Base-by-base conservation (phyloP, 2,113 vertebrate genomes). In the Pterophyllum scalare region DNA sequence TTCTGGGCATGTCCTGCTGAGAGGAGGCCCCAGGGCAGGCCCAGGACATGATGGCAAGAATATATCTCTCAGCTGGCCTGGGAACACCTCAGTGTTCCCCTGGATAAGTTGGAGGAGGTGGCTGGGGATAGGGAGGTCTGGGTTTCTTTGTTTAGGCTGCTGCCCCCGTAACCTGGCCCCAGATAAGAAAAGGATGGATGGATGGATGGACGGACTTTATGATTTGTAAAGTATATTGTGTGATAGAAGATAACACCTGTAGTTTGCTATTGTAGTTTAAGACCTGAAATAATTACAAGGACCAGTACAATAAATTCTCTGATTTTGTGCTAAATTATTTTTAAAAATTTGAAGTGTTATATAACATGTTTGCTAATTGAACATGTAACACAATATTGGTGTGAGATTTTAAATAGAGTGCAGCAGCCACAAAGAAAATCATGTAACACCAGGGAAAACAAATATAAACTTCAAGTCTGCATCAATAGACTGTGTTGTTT, bases 371-470 rank as follows among this genome's bases (percentile, higher is more conserved):
- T 14, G 28, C 17, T 72, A 54, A 9, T 2, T 72, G 26, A 72
- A 11, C 17, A 3, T 72, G 26, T 52, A 72, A 12, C 46, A 72
- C 26, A 2, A 2, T 52, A 72, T 0, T 8, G 67, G 46, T 72
- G 67, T 52, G 65, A 70, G 4, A 72, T 57, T 64, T 35, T 67
- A 67, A 31, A 54, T 7, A 14, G 13, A 58, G 14, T 24, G 38
- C 67, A 81, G 81, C 67, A 76, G 57, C 59, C 72, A 26, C 49
- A 78, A 40, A 85, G 33, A 82, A 79, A 87, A 35, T 65, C 52
- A 49, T 77, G 76, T 64, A 75, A 59, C 85, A 81, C 72, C 57
- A n/a, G 64, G 14, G 64, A 82, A 67, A 80, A 67, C 81, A 79
- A 61, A 74, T 46, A 61, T 54, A 61, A 61, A 77, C 82, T 87